These are phyloP conservation scores for Heliconius sara DNA, from an alignment of 2,888 invertebrate genomes.

Conservation along the genomic window DNA sequence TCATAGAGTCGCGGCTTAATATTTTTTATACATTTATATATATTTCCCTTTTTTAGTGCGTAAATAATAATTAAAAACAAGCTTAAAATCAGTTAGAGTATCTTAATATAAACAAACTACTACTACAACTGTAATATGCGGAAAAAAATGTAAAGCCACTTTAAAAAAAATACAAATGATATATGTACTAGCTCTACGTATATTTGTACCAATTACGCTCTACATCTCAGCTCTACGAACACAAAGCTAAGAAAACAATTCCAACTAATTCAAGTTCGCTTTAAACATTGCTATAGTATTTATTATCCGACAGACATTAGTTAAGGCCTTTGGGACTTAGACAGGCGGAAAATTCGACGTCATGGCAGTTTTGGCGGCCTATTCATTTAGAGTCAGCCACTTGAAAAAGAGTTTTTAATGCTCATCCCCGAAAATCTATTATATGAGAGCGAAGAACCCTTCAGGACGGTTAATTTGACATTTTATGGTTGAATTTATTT, in stretches of 20 bases:
- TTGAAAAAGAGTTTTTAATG: constrained; percentile 49
- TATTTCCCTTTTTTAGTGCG: too few relatives aligned
- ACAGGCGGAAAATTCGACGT: constrained; percentile 50
- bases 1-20: too few relatives aligned
- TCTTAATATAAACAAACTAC: too few relatives aligned
- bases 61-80: too few relatives aligned
- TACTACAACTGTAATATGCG: too few relatives aligned
- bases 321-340: constrained; percentile 46
- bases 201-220: constrained; percentile 7
- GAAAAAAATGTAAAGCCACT: too few relatives aligned
- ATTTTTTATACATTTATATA: too few relatives aligned
- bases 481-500: constrained; percentile 25
- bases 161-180: too few relatives aligned
- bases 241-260: constrained; percentile 41
- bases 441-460: constrained; percentile 36
- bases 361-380: constrained; percentile 45
- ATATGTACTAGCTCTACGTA: neutral
- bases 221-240: neutral
- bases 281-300: constrained; percentile 43
- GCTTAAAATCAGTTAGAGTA: too few relatives aligned
- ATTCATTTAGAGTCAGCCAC: constrained; percentile 47
- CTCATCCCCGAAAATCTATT: constrained; percentile 44
- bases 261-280: constrained; percentile 38
- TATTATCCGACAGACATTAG: constrained; percentile 48
- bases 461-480: constrained; percentile 19